Evolutionary conservation across 1,140 invertebrate species (phyloP).

Genomic region (Araneus ventricosus): DNA sequence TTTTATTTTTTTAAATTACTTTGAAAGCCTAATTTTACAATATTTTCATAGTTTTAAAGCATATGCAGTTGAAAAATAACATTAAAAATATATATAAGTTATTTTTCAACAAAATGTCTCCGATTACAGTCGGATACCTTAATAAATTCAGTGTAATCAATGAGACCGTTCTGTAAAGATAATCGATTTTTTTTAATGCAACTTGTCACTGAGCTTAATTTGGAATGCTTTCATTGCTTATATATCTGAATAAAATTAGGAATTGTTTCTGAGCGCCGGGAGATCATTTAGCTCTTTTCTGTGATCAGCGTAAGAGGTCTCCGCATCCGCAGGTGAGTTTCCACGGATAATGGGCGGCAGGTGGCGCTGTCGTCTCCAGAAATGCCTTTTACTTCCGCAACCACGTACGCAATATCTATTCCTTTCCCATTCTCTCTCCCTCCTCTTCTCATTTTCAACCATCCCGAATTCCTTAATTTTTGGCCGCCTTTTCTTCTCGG

Average conservation of each 20-base stretch:
- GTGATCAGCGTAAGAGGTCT: neutral
- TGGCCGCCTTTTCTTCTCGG: constrained; percentile 11
- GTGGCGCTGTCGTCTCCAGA: constrained; percentile 27
- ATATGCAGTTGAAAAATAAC: too few species aligned
- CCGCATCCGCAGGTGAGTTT: constrained; percentile 14
- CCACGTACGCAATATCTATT: constrained; percentile 67
- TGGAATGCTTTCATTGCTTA: too few species aligned
- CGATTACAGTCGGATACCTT: too few species aligned
- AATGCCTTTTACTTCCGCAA: constrained; percentile 60
- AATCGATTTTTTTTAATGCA: too few species aligned
- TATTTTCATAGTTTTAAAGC: too few species aligned
- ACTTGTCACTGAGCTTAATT: too few species aligned
- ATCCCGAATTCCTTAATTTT: constrained; percentile 66
- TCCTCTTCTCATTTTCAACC: constrained; percentile 57
- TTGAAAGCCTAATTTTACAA: too few species aligned
- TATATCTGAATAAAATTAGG: neutral
- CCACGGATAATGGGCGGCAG: constrained; percentile 11
- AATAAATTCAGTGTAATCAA: too few species aligned
- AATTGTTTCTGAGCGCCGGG: neutral
- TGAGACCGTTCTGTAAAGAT: too few species aligned
- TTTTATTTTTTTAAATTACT: too few species aligned
- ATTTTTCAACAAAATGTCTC: too few species aligned
- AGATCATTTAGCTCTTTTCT: constrained; percentile 33
- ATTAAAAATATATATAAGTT: too few species aligned
- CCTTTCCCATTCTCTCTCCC: constrained; percentile 28